phyloP scores from a whole-genome alignment of 2,888 invertebrate species.

The Muschampia staudingeri region DNA sequence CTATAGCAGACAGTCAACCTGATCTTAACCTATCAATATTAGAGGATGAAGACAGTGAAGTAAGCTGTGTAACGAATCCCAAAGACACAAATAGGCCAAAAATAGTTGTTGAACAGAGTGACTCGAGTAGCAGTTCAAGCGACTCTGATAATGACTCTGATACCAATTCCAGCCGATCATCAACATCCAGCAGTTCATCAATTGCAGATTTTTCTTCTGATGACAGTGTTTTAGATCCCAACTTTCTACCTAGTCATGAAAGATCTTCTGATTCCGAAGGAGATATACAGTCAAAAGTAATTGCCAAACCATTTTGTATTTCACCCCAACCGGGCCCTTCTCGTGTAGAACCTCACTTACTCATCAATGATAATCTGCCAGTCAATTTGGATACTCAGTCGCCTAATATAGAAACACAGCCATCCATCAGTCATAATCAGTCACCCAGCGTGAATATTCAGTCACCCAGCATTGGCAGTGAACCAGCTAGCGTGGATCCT shows the following conservation, averaged over 20 bases:
- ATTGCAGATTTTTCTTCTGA: slow-evolving; percentile 48
- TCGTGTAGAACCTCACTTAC: slow-evolving; percentile 42
- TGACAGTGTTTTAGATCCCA: slow-evolving; percentile 47
- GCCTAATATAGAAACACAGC: slow-evolving; percentile 14
- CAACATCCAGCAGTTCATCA: slow-evolving; percentile 52
- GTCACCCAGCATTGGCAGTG: slow-evolving; percentile 54
- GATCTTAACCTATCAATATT: slow-evolving; percentile 49
- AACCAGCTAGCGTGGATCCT: slow-evolving; percentile 54
- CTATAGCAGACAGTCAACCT: slow-evolving; percentile 54
- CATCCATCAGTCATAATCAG: slow-evolving; percentile 11
- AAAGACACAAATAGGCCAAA: slow-evolving; percentile 51
- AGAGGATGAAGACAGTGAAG: slow-evolving; percentile 52
- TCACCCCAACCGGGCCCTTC: slow-evolving; percentile 14
- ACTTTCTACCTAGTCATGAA: slow-evolving; percentile 50
- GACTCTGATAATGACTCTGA: slow-evolving; percentile 47
- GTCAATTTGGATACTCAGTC: slow-evolving; percentile 45
- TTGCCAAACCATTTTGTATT: slow-evolving; percentile 41
- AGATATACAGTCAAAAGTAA: slow-evolving; percentile 47
- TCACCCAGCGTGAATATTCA: slow-evolving; percentile 52
- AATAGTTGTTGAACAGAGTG: slow-evolving; percentile 53
- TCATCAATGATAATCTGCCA: slow-evolving; percentile 51
- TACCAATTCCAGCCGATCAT: slow-evolving; percentile 45
- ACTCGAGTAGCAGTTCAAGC: slow-evolving; percentile 52
- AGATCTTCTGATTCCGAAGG: slow-evolving; percentile 50
- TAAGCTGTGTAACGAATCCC: slow-evolving; percentile 52